Conservation (phyloP, 2,888 invertebrate species). For the Aleiodes testaceus region DNA sequence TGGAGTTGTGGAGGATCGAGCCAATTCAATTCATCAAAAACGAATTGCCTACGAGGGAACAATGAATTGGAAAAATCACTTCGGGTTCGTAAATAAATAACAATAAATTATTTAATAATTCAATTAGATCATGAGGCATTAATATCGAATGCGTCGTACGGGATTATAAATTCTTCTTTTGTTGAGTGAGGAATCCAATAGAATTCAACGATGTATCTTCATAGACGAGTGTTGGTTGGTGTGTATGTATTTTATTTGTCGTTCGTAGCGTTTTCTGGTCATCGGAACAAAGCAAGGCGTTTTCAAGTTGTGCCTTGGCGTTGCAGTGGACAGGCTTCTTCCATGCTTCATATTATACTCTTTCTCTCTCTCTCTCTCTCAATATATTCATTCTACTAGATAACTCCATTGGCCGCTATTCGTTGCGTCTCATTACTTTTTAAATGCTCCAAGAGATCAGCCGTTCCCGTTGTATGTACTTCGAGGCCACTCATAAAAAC, state of each 20-base stretch:
- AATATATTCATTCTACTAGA: conserved; percentile 6
- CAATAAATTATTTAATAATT: too few relatives aligned
- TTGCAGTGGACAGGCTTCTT: conserved; percentile 21
- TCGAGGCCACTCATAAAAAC: conserved; percentile 40
- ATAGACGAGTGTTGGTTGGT: conserved; percentile 9
- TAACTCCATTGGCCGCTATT: conserved; percentile 23
- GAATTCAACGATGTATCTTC: conserved; percentile 23
- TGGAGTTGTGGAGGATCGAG: too few relatives aligned
- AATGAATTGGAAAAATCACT: conserved; percentile 18
- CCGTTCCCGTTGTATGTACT: conserved; percentile 30
- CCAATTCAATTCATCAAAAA: background rate
- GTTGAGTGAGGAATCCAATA: background rate
- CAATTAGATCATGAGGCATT: too few relatives aligned
- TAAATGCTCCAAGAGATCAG: conserved; percentile 23
- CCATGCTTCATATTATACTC: conserved; percentile 2
- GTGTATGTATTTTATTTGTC: conserved; percentile 10
- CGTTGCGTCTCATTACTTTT: conserved; percentile 36
- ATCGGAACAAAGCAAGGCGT: conserved; percentile 20
- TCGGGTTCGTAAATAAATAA: background rate
- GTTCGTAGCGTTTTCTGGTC: conserved; percentile 29
- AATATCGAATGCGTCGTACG: too few relatives aligned
- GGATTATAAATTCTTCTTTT: too few relatives aligned
- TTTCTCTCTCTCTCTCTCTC: background rate
- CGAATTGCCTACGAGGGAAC: conserved; percentile 17
- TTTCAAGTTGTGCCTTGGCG: conserved; percentile 19